Evolutionary conservation across 2,888 invertebrate species (phyloP).

Genomic region (Ernsta delagoae): DNA sequence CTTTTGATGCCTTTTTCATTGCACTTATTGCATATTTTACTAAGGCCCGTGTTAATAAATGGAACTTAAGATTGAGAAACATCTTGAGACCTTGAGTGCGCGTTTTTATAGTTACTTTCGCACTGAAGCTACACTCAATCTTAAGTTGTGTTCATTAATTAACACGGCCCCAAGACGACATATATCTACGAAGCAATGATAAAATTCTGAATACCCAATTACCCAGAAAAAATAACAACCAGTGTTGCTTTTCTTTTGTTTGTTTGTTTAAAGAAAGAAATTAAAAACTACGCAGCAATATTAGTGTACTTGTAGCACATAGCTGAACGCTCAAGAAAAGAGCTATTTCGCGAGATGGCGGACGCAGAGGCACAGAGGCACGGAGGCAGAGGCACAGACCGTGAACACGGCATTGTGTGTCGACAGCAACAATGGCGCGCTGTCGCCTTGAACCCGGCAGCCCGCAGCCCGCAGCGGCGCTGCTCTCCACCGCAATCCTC

Average conservation of each 20-base stretch:
- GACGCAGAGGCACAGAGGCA: not conserved
- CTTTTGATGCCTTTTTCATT: not conserved
- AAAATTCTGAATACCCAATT: no score
- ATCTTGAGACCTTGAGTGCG: no score
- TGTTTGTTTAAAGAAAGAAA: not conserved
- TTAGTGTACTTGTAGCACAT: not conserved
- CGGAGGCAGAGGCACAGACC: slow-evolving; percentile 10
- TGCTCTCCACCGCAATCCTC: slow-evolving; percentile 12
- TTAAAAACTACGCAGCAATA: not conserved
- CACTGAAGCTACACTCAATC: no score
- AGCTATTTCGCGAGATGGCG: slow-evolving; percentile 12
- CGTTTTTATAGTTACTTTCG: no score
- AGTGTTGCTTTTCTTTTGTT: no score
- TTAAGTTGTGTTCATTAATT: no score
- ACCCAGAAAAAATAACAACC: no score
- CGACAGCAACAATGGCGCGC: slow-evolving; percentile 28
- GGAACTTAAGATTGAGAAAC: no score
- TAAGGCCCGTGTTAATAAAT: no score
- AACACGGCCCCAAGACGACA: no score
- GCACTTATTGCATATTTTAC: not conserved
- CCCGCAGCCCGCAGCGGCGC: slow-evolving; percentile 24
- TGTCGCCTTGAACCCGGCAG: slow-evolving; percentile 43
- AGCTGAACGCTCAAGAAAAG: slow-evolving; percentile 13
- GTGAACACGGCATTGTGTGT: slow-evolving; percentile 29
- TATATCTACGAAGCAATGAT: no score